A percentile compares a stretch with the other conserved stretches of the same genome.
Conservation (phyloP, 2,797 vertebrate species). For the Rhabdomys pumilio region DNA sequence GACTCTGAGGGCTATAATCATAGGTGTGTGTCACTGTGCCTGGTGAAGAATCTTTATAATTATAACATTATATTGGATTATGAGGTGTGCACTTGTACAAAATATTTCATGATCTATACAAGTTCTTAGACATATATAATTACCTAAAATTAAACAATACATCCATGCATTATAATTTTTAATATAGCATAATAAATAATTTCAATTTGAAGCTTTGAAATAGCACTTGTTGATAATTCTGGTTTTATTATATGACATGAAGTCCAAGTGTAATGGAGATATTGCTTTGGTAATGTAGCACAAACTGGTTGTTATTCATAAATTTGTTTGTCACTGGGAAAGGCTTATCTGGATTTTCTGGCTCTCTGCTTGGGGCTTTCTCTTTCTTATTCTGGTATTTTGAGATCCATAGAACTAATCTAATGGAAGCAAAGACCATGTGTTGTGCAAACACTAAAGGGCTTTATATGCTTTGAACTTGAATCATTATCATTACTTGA, state of each 20-base stretch:
- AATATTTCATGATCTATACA: constrained; percentile 44
- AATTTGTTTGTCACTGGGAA: neutral
- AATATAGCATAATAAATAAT: constrained; percentile 30
- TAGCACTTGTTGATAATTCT: constrained; percentile 27
- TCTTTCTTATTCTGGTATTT: constrained; percentile 19
- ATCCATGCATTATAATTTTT: constrained; percentile 25
- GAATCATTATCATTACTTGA: constrained; percentile 34
- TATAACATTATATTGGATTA: constrained; percentile 43
- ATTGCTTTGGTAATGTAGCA: neutral
- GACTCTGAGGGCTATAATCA: neutral
- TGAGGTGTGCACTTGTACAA: neutral
- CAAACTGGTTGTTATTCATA: neutral
- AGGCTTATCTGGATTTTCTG: neutral
- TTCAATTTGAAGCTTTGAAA: neutral
- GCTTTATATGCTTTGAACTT: constrained; percentile 2
- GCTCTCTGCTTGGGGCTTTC: neutral
- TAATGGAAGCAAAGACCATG: neutral
- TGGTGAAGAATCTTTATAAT: constrained; percentile 21
- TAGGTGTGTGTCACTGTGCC: neutral
- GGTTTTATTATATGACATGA: constrained; percentile 42
- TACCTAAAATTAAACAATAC: constrained; percentile 64
- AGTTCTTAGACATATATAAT: constrained; percentile 38
- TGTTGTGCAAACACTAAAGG: neutral
- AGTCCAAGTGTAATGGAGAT: constrained; percentile 33
- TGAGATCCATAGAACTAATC: neutral